phyloP scores from a whole-genome alignment of 2,888 invertebrate species.

The Drosophila sordidula region DNA sequence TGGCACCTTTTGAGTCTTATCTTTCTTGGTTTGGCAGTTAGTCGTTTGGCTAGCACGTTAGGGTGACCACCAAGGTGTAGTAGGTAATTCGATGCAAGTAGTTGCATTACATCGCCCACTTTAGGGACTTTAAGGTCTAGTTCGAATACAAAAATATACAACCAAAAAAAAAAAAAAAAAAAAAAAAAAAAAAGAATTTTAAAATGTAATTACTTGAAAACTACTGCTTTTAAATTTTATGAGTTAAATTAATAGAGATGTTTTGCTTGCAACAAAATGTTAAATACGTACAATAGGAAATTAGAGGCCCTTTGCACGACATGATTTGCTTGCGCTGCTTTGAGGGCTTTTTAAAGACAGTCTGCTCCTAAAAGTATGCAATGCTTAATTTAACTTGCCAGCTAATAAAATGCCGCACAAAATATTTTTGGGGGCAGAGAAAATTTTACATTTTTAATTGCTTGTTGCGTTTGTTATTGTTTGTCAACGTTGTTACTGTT shows the following conservation, averaged over 20 bases:
- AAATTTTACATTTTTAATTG: constrained; percentile 78
- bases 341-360: not conserved
- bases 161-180: too few species aligned
- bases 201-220: too few species aligned
- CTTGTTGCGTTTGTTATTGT: constrained; percentile 73
- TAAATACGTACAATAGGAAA: not conserved
- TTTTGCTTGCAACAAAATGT: not conserved
- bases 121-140: too few species aligned
- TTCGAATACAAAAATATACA: too few species aligned
- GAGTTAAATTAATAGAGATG: not conserved
- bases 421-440: constrained; percentile 13
- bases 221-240: too few species aligned
- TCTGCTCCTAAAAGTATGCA: constrained; percentile 46
- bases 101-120: too few species aligned
- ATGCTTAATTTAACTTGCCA: constrained; percentile 51
- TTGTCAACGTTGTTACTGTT: constrained; percentile 64
- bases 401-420: constrained; percentile 45
- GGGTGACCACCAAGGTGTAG: too few species aligned
- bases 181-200: too few species aligned
- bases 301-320: constrained; percentile 14
- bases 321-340: constrained; percentile 37
- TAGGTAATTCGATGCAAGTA: too few species aligned
- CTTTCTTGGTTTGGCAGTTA: too few species aligned
- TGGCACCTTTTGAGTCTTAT: too few species aligned
- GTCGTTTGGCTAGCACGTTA: too few species aligned